phyloP scores from a whole-genome alignment of 2,797 vertebrate species.

The Mormyrus hasselquistii region DNA sequence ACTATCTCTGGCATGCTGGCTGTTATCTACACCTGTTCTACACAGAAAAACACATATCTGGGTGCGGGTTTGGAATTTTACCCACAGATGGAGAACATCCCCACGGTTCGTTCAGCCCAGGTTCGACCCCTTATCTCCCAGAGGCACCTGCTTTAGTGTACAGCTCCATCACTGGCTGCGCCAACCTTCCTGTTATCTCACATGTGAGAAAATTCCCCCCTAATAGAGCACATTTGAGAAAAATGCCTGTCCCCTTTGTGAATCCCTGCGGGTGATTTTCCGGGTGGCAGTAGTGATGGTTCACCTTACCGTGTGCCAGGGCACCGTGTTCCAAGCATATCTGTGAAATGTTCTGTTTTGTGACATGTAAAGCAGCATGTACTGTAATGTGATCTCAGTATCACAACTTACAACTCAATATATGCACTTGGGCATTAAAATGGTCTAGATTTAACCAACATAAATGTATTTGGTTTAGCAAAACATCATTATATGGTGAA shows the following conservation, averaged over 20 bases:
- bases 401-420: neutral
- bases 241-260: neutral
- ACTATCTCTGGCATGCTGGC: neutral
- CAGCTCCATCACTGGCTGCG: neutral
- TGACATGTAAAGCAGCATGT: neutral
- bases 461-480: neutral
- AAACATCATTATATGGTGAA: neutral
- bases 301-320: neutral
- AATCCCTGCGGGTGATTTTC: neutral
- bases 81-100: constrained; percentile 1
- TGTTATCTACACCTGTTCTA: constrained; percentile 4
- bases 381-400: neutral
- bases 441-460: neutral
- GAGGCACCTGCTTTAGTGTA: constrained; percentile 17
- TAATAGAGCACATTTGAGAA: neutral
- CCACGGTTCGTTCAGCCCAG: neutral
- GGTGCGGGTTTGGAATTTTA: neutral
- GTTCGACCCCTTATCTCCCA: constrained; percentile 7
- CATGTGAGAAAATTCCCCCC: neutral
- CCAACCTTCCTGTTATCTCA: neutral
- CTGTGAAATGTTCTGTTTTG: neutral
- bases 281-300: neutral
- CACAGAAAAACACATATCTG: constrained; percentile 8
- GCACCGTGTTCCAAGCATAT: neutral
- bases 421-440: neutral